Conservation (phyloP, 1,140 invertebrate genomes). For the Neodiprion fabricii region DNA sequence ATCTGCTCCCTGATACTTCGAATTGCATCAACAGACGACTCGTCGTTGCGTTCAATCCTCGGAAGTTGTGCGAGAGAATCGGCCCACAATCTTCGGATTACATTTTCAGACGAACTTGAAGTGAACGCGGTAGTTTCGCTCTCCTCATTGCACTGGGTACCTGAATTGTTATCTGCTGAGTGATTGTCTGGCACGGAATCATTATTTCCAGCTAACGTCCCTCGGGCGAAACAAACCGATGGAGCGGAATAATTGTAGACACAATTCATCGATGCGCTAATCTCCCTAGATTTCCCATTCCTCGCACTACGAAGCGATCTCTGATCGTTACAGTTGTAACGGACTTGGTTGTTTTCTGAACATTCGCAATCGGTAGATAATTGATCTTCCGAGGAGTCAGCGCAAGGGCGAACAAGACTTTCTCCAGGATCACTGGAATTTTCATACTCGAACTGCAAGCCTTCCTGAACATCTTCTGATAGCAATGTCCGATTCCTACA, state of each 20-base stretch:
- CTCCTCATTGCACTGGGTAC: background rate
- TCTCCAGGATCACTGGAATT: too few species aligned
- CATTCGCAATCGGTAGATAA: too few species aligned
- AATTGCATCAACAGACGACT: background rate
- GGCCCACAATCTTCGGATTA: constrained; percentile 31
- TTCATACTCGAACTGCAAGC: too few species aligned
- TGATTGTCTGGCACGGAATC: background rate
- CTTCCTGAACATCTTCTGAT: too few species aligned
- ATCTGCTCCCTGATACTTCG: constrained; percentile 14
- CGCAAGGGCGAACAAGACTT: too few species aligned
- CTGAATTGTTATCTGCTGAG: background rate
- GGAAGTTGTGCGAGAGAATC: constrained; percentile 11
- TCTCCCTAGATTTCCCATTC: too few species aligned
- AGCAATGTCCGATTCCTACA: too few species aligned
- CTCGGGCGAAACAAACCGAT: background rate
- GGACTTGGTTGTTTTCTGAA: too few species aligned
- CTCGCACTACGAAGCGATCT: too few species aligned
- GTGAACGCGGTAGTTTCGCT: constrained; percentile 28
- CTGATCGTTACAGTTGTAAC: too few species aligned
- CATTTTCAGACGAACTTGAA: constrained; percentile 36
- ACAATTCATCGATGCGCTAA: background rate
- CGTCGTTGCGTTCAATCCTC: background rate
- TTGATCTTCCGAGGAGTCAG: too few species aligned
- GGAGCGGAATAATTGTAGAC: background rate
- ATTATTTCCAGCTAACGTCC: background rate